These are phyloP conservation scores for Corythornis cristatus DNA, from an alignment of 2,113 vertebrate genomes.

Conservation along the genomic window DNA sequence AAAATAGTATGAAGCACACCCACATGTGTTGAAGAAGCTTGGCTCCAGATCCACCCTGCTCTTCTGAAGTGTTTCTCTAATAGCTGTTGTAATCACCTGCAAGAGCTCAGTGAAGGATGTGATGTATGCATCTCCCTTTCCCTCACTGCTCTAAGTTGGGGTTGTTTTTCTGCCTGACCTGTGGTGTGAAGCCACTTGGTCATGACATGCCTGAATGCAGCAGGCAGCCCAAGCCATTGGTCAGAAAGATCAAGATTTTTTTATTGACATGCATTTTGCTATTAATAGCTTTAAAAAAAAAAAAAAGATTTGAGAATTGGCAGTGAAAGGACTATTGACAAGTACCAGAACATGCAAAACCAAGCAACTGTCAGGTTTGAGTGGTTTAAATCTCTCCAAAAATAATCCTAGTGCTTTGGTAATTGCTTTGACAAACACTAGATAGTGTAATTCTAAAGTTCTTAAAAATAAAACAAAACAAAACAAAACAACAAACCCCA, in stretches of 20 bases:
- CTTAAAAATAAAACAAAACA: background rate
- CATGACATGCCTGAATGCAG: background rate
- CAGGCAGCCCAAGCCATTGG: background rate
- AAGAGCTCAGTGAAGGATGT: background rate
- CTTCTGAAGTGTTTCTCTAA: background rate
- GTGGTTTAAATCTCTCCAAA: background rate
- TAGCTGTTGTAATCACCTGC: background rate
- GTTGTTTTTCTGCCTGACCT: background rate
- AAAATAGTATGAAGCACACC: background rate
- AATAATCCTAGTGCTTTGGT: rapidly evolving
- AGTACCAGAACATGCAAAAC: background rate
- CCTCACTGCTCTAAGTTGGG: background rate
- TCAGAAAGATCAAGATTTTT: background rate
- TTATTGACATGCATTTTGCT: background rate
- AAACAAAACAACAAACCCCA: background rate
- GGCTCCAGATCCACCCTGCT: background rate
- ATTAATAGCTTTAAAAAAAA: background rate
- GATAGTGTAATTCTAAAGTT: background rate
- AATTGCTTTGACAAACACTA: background rate
- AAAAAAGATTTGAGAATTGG: background rate
- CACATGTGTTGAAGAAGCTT: background rate
- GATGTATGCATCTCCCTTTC: background rate
- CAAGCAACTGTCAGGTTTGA: background rate
- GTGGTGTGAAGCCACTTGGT: background rate
- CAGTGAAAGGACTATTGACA: background rate